These are phyloP conservation scores for Chironex yamaguchii DNA, from an alignment of 30 jellyfish, hydroid and myxozoan genomes.

Conservation along the genomic window DNA sequence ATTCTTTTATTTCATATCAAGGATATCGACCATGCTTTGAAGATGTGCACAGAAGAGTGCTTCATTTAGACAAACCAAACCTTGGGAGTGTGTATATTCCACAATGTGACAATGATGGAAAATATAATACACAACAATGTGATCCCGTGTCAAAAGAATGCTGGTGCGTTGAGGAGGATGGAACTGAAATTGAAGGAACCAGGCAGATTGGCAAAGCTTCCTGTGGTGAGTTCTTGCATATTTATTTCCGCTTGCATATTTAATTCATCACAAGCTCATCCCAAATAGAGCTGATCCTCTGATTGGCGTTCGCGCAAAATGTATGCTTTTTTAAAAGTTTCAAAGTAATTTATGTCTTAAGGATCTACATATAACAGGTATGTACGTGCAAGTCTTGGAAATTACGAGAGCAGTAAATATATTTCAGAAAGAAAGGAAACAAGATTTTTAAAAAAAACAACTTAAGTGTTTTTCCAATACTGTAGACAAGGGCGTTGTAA, in stretches of 20 bases:
- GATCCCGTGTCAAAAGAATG: not conserved
- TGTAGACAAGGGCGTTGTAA: too few relatives aligned
- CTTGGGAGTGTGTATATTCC: not conserved
- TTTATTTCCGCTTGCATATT: not conserved
- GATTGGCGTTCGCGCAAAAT: too few relatives aligned
- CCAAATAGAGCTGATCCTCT: not conserved
- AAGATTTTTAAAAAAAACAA: too few relatives aligned
- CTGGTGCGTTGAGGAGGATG: slow-evolving; percentile 25
- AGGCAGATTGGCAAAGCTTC: not conserved
- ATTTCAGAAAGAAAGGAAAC: too few relatives aligned
- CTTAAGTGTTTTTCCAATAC: too few relatives aligned
- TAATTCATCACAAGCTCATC: not conserved
- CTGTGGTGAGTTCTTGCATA: not conserved
- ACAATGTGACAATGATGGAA: slow-evolving; percentile 3
- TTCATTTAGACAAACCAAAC: not conserved
- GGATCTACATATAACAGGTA: too few relatives aligned
- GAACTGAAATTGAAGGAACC: slow-evolving; percentile 9
- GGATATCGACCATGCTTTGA: slow-evolving; percentile 24
- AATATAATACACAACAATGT: not conserved
- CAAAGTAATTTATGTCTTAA: too few relatives aligned
- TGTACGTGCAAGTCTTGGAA: too few relatives aligned
- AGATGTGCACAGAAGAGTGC: not conserved
- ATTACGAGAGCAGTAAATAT: too few relatives aligned
- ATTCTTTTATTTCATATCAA: too few relatives aligned
- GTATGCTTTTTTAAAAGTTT: too few relatives aligned